phyloP scores from a whole-genome alignment of 2,888 invertebrate species.

The Boloria selene region DNA sequence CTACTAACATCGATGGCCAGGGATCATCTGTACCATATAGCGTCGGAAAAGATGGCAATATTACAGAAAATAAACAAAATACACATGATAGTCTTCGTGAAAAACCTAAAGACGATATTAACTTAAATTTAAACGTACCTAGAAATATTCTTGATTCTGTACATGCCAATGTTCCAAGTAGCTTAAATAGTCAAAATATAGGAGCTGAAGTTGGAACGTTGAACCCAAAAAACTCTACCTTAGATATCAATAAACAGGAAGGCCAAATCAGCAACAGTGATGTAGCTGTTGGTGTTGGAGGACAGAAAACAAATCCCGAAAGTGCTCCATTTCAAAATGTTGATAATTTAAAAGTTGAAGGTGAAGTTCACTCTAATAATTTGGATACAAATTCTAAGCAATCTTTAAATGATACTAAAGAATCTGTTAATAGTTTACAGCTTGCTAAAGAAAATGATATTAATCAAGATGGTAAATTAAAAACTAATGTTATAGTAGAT shows the following conservation, averaged over 20 bases:
- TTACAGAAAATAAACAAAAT: slow-evolving; percentile 5
- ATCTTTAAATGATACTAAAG: not conserved
- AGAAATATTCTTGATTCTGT: not conserved
- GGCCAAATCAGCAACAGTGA: not conserved
- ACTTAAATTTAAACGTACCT: slow-evolving; percentile 3
- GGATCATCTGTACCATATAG: not conserved
- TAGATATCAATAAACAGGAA: slow-evolving; percentile 2
- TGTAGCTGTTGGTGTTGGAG: not conserved
- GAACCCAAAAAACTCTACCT: not conserved
- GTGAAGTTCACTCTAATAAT: not conserved
- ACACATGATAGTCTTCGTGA: not conserved
- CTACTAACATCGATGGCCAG: not conserved
- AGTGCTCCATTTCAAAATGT: slow-evolving; percentile 1
- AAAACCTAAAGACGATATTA: not conserved
- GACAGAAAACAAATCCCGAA: not conserved
- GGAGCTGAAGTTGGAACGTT: not conserved
- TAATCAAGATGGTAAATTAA: slow-evolving; percentile 9
- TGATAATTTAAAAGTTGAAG: not conserved
- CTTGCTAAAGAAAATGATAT: not conserved
- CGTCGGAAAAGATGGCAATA: not conserved
- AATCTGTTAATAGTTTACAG: not conserved
- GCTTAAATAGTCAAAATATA: not conserved
- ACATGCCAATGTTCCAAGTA: not conserved
- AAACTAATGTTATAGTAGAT: not conserved
- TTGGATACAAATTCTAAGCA: not conserved